Evolutionary conservation across 1,140 invertebrate species (phyloP).

Genomic region (Carcinoscorpius rotundicauda): DNA sequence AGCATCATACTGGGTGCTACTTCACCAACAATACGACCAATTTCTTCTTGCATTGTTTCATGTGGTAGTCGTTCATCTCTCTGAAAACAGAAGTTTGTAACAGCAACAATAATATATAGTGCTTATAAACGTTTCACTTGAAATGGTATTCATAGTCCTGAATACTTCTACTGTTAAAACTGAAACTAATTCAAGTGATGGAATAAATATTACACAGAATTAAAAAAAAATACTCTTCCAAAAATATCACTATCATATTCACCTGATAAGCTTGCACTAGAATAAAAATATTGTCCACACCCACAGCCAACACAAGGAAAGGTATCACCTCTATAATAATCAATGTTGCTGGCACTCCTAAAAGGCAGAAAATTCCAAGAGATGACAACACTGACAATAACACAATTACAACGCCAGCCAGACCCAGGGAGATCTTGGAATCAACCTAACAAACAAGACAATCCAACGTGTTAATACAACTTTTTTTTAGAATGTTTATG

Average conservation of each 20-base stretch:
- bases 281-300: constrained; percentile 92
- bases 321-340: constrained; percentile 89
- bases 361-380: constrained; percentile 72
- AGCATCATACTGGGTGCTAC: constrained; percentile 44
- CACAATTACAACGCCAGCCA: constrained; percentile 65
- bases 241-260: not conserved
- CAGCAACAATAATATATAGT: too few species aligned
- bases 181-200: too few species aligned
- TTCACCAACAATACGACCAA: constrained; percentile 36
- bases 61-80: constrained; percentile 16
- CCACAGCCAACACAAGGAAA: constrained; percentile 80
- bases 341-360: constrained; percentile 61
- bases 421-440: not conserved
- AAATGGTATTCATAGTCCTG: too few species aligned
- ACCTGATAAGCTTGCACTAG: constrained; percentile 55
- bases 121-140: too few species aligned
- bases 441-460: not conserved
- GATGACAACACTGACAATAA: constrained; percentile 62
- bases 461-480: too few species aligned
- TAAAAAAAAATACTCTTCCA: too few species aligned
- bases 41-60: constrained; percentile 31
- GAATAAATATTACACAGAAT: too few species aligned
- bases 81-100: not conserved
- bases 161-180: too few species aligned
- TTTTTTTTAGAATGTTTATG: too few species aligned